Percentiles rank a stretch among this genome's conserved stretches.
Evolutionary conservation across 1,140 invertebrate species (phyloP).

Genomic region (Glossosoma conforme): DNA sequence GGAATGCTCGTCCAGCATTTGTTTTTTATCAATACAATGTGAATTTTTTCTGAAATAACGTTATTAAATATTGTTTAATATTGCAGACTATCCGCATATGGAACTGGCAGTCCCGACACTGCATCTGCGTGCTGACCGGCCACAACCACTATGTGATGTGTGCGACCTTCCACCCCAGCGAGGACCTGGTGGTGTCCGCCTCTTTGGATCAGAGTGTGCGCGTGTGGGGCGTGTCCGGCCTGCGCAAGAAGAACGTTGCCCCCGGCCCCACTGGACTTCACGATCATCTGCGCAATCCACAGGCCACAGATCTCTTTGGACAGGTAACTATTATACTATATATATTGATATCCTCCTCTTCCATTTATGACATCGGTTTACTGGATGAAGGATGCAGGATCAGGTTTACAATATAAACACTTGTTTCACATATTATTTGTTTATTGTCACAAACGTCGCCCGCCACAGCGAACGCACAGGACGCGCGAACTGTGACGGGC

Average conservation of each 20-base stretch:
- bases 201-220: constrained; percentile 97
- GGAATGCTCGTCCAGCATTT: too few relatives aligned
- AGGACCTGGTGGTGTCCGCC: constrained; percentile 96
- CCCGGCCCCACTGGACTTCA: constrained; percentile 88
- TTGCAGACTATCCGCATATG: constrained; percentile 89
- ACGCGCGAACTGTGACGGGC: too few relatives aligned
- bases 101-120: constrained; percentile 99
- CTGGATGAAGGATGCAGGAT: too few relatives aligned
- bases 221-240: constrained; percentile 97
- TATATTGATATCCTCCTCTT: too few relatives aligned
- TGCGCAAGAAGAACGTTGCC: constrained; percentile 96
- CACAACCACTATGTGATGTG: constrained; percentile 99
- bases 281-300: constrained; percentile 83
- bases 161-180: constrained; percentile 94
- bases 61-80: constrained; percentile 2
- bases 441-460: too few relatives aligned
- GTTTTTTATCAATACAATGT: too few relatives aligned
- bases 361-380: too few relatives aligned
- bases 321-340: constrained; percentile 44
- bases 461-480: too few relatives aligned
- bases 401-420: too few relatives aligned
- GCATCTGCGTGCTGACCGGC: constrained; percentile 92
- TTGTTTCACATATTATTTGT: too few relatives aligned
- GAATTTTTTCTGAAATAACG: too few relatives aligned
- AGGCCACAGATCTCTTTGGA: constrained; percentile 92